phyloP scores from a whole-genome alignment of 35 echinoderm and acorn worm genomes.

The Heliocidaris tuberculata region DNA sequence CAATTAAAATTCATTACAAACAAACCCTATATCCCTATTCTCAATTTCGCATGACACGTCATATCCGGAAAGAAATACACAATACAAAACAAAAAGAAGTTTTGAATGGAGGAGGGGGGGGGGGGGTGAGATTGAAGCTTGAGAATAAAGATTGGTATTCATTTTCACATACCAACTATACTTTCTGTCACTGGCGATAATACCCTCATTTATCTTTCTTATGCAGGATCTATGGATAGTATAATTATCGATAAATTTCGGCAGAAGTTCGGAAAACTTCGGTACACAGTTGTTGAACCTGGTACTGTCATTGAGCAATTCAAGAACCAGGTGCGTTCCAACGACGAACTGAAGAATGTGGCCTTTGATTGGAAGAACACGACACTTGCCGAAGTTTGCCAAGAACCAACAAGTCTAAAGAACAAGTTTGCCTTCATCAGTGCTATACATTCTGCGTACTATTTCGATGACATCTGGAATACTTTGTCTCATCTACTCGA shows the following conservation, averaged over 20 bases:
- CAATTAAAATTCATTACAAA: too few relatives aligned
- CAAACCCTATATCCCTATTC: too few relatives aligned
- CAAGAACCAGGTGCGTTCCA: not conserved
- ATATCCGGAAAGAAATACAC: too few relatives aligned
- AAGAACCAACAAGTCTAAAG: not conserved
- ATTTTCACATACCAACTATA: too few relatives aligned
- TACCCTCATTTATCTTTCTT: too few relatives aligned
- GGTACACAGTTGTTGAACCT: constrained; percentile 18
- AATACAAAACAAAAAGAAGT: too few relatives aligned
- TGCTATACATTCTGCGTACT: constrained; percentile 26
- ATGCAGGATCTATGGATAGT: constrained; percentile 24
- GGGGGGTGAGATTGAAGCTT: too few relatives aligned
- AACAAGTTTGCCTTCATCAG: constrained; percentile 14
- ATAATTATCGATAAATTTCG: constrained; percentile 38
- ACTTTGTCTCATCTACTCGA: not conserved
- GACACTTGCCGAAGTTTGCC: constrained; percentile 8
- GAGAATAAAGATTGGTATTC: too few relatives aligned
- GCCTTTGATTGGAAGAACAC: constrained; percentile 11
- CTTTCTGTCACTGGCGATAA: too few relatives aligned
- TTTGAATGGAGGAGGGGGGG: too few relatives aligned
- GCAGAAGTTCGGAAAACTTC: constrained; percentile 14
- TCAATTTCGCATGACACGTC: too few relatives aligned
- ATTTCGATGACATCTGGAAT: not conserved
- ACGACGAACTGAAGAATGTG: not conserved
- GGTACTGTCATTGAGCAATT: constrained; percentile 38